Evolutionary conservation across 2,888 invertebrate genomes (phyloP).

Genomic region (Mylabris sibirica): DNA sequence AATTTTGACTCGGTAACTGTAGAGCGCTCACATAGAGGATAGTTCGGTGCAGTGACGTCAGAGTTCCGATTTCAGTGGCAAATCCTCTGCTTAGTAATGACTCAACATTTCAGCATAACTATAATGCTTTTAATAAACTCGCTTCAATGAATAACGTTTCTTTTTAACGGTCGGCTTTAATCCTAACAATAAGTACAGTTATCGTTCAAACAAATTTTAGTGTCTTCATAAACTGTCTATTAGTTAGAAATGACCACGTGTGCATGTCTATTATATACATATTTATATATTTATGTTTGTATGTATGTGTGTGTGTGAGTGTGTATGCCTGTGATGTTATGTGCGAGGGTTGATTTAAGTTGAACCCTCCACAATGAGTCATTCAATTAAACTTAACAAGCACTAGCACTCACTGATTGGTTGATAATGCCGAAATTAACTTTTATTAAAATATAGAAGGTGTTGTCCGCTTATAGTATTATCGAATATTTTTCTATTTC

Average conservation of each 20-base stretch:
- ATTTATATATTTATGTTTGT: conserved; percentile 34
- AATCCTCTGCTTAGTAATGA: no score
- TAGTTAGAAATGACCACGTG: conserved; percentile 33
- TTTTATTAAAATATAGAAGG: conserved; percentile 43
- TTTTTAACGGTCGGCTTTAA: neutral
- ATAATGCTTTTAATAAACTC: neutral
- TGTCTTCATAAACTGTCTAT: conserved; percentile 27
- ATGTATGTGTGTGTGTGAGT: conserved; percentile 36
- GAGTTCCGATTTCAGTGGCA: no score
- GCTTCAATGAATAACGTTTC: neutral
- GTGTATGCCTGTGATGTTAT: conserved; percentile 52
- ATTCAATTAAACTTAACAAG: conserved; percentile 52
- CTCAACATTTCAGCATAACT: no score
- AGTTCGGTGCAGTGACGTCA: no score
- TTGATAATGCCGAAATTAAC: conserved; percentile 51
- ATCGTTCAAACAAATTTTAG: conserved; percentile 2
- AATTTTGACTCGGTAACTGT: no score
- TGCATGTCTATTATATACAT: neutral
- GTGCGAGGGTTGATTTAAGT: conserved; percentile 47
- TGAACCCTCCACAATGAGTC: conserved; percentile 46
- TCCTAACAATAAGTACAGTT: neutral
- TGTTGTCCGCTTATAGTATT: conserved; percentile 22
- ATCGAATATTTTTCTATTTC: neutral
- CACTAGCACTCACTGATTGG: conserved; percentile 48
- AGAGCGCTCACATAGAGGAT: no score